Conservation (phyloP, 53 echinoderm and acorn worm genomes). For the Arbacia lixula region DNA sequence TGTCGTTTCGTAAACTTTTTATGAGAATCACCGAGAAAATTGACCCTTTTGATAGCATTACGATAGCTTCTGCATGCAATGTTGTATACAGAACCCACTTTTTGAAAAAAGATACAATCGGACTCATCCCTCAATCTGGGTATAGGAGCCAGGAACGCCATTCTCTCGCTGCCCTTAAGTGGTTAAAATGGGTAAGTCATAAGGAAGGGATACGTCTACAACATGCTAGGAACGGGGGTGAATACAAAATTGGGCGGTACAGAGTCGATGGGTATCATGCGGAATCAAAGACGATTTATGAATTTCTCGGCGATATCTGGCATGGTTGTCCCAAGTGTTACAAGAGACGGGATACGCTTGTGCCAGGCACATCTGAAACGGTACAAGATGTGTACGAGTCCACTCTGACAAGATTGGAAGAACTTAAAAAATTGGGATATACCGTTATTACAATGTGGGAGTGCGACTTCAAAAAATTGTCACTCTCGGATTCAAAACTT, state of each 20-base stretch:
- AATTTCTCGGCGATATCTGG: slow-evolving; percentile 49
- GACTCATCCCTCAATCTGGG: slow-evolving; percentile 19
- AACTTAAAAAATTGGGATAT: background rate
- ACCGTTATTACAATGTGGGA: slow-evolving; percentile 66
- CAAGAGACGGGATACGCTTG: background rate
- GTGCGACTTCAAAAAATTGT: slow-evolving; percentile 38
- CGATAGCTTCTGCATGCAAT: slow-evolving; percentile 29
- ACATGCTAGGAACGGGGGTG: slow-evolving; percentile 42
- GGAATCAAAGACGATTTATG: background rate
- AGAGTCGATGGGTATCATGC: slow-evolving; percentile 35
- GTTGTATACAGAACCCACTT: background rate
- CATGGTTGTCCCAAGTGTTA: slow-evolving; percentile 32
- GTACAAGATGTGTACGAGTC: slow-evolving; percentile 35
- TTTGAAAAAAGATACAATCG: background rate
- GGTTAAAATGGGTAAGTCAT: slow-evolving; percentile 20
- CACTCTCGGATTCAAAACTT: background rate
- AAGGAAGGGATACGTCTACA: background rate
- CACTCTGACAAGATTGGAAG: background rate
- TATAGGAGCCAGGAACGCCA: slow-evolving; percentile 21
- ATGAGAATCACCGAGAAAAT: slow-evolving; percentile 34
- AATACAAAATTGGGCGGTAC: background rate
- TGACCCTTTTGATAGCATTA: slow-evolving; percentile 43
- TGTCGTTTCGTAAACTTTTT: slow-evolving; percentile 39
- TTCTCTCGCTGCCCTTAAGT: slow-evolving; percentile 24
- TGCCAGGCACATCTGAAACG: background rate